phyloP scores from a whole-genome alignment of 2,888 invertebrate species.

The Halocaridina rubra region DNA sequence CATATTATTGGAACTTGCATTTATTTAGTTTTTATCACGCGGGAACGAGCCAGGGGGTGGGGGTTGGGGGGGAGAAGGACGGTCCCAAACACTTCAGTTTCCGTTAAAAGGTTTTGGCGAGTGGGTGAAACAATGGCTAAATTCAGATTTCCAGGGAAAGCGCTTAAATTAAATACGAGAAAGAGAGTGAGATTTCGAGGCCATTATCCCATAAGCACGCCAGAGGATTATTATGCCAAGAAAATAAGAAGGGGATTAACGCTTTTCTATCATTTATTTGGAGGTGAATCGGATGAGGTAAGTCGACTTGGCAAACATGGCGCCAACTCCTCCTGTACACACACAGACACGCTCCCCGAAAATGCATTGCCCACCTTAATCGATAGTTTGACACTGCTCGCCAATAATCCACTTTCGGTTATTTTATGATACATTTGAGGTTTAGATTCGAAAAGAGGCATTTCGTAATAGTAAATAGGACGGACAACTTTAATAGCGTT shows the following conservation, averaged over 20 bases:
- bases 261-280: slow-evolving; percentile 56
- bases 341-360: slow-evolving; percentile 24
- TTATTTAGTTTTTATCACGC: slow-evolving; percentile 55
- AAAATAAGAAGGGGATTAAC: slow-evolving; percentile 56
- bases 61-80: not conserved
- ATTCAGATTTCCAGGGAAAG: slow-evolving; percentile 64
- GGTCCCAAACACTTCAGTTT: slow-evolving; percentile 41
- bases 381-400: too few species aligned
- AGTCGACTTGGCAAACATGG: slow-evolving; percentile 24
- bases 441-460: too few species aligned
- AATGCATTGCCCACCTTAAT: not conserved
- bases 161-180: slow-evolving; percentile 60
- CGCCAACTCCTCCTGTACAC: slow-evolving; percentile 25
- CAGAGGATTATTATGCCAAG: slow-evolving; percentile 52
- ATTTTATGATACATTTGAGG: too few species aligned
- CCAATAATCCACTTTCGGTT: too few species aligned
- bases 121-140: slow-evolving; percentile 61
- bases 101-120: slow-evolving; percentile 29
- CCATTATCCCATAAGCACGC: slow-evolving; percentile 30
- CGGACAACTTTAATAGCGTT: too few species aligned
- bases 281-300: slow-evolving; percentile 63
- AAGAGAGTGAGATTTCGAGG: slow-evolving; percentile 58
- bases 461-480: too few species aligned
- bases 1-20: slow-evolving; percentile 36
- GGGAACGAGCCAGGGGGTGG: slow-evolving; percentile 25